Percentiles rank a stretch among this genome's conserved stretches.
These are phyloP conservation scores for Rhagologus leucostigma DNA, from an alignment of 2,113 vertebrate species.

Conservation along the genomic window DNA sequence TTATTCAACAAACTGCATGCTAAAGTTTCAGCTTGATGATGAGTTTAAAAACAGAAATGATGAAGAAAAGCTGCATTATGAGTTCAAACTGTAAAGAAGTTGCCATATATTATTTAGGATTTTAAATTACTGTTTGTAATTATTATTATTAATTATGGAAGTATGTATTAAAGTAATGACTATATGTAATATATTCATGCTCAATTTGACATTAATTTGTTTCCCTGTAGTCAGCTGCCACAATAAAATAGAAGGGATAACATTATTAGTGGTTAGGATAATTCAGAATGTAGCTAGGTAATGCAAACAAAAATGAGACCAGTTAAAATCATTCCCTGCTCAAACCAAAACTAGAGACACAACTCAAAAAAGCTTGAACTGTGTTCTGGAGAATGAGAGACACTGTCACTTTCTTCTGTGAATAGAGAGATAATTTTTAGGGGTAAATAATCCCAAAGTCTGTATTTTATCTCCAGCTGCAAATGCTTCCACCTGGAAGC, in stretches of 20 bases:
- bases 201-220: neutral
- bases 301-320: neutral
- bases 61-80: neutral
- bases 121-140: neutral
- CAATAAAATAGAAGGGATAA: neutral
- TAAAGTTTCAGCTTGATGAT: neutral
- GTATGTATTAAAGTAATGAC: neutral
- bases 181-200: neutral
- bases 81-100: neutral
- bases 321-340: neutral
- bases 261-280: neutral
- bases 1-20: neutral
- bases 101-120: neutral
- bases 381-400: neutral
- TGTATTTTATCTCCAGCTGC: neutral
- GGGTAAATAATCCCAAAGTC: neutral
- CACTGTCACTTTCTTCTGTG: fast-evolving
- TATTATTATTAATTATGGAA: neutral
- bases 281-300: neutral
- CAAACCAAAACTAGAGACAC: neutral
- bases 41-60: neutral
- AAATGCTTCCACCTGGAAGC: neutral
- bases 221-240: neutral
- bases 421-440: neutral
- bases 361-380: neutral